A percentile compares a stretch with the other conserved stretches of the same genome.
Evolutionary conservation across 2,888 invertebrate species (phyloP).

Genomic region (Tetanocera ferruginea): DNA sequence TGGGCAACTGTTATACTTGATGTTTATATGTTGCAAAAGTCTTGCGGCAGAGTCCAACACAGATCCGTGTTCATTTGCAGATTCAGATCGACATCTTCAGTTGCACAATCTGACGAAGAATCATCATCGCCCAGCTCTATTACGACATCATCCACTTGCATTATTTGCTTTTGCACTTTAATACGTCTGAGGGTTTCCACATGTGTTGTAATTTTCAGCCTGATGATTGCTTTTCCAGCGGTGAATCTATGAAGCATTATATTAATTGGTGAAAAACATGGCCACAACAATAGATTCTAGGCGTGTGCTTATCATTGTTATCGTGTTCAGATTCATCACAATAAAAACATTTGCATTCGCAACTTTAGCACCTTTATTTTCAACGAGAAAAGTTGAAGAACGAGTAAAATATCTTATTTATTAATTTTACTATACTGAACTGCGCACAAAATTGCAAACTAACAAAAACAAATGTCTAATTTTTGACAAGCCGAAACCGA

Average conservation of each 20-base stretch:
- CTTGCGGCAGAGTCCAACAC: constrained; percentile 12
- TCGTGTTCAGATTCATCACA: too few species aligned
- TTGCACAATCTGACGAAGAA: not conserved
- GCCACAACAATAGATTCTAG: not conserved
- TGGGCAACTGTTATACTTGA: constrained; percentile 49
- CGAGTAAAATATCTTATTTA: too few species aligned
- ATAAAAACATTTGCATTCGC: too few species aligned
- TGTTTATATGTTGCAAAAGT: too few species aligned
- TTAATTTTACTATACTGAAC: too few species aligned
- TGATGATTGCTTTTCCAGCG: not conserved
- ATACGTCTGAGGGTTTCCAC: not conserved
- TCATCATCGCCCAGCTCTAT: constrained; percentile 19
- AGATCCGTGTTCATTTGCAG: too few species aligned
- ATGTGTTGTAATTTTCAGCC: not conserved
- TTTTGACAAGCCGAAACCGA: too few species aligned
- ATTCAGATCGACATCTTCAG: not conserved
- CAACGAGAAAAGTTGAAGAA: too few species aligned
- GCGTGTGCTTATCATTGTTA: not conserved
- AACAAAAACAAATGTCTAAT: too few species aligned
- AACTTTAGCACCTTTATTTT: too few species aligned
- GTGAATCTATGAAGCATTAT: too few species aligned
- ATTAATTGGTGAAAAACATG: not conserved
- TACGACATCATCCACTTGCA: not conserved
- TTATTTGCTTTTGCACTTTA: not conserved
- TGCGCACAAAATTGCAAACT: too few species aligned